phyloP scores from a whole-genome alignment of 2,888 invertebrate species.

The Steromphala cineraria region DNA sequence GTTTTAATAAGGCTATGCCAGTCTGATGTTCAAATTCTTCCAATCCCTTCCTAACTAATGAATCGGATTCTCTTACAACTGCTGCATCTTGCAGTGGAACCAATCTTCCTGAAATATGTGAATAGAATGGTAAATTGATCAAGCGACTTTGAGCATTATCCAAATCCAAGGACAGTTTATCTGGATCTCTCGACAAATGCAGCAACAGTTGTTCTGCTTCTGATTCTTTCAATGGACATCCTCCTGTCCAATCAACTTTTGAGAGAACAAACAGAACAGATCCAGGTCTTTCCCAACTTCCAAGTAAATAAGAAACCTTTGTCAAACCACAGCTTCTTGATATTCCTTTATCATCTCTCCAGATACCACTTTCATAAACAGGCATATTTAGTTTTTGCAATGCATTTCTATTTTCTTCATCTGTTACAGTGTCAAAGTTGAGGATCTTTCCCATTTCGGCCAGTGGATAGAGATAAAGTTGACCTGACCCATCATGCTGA shows the following conservation, averaged over 20 bases:
- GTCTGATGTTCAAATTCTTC: neutral
- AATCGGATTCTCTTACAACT: neutral
- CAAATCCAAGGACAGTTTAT: neutral
- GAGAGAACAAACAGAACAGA: neutral
- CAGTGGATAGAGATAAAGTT: neutral
- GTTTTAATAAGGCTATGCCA: too few species aligned
- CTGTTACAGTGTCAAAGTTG: neutral
- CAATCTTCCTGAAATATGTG: neutral
- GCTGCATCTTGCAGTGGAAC: neutral
- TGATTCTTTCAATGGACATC: neutral
- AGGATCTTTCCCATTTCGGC: neutral
- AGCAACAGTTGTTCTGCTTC: neutral
- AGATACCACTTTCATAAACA: neutral
- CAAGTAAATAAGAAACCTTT: neutral
- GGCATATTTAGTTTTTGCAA: neutral
- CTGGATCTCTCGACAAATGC: conserved; percentile 21
- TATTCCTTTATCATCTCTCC: neutral
- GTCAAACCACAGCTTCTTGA: neutral
- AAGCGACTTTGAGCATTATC: neutral
- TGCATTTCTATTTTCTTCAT: neutral
- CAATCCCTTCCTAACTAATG: neutral
- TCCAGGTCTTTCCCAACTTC: neutral
- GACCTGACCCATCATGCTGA: neutral
- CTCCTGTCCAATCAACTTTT: neutral
- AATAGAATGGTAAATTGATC: neutral